Evolutionary conservation across 2,888 invertebrate genomes (phyloP).

Genomic region (Sussaba pulchella): DNA sequence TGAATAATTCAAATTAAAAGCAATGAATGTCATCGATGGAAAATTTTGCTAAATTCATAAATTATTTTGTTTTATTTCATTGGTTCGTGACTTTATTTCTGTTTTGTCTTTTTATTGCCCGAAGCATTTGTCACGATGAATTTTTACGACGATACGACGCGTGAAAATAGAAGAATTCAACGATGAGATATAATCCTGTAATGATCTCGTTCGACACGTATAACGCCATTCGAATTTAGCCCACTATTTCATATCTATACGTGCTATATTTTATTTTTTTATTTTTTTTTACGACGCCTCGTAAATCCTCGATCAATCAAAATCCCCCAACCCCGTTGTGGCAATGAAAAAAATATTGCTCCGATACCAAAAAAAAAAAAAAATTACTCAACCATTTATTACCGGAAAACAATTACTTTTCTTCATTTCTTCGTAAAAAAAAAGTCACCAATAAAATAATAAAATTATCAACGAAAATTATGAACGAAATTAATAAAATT

Average conservation of each 20-base stretch:
- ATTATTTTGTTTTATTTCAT: too few relatives aligned
- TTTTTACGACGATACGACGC: background rate
- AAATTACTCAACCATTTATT: background rate
- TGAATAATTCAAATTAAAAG: too few relatives aligned
- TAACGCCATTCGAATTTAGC: slow-evolving; percentile 59
- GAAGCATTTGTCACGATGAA: background rate
- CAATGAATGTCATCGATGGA: too few relatives aligned
- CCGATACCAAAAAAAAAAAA: background rate
- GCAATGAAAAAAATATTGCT: slow-evolving; percentile 14
- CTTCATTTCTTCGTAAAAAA: too few relatives aligned
- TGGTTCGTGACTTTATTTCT: too few relatives aligned
- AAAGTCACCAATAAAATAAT: too few relatives aligned
- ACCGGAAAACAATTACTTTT: too few relatives aligned
- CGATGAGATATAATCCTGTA: slow-evolving; percentile 78
- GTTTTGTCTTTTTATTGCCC: background rate
- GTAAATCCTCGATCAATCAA: slow-evolving; percentile 75
- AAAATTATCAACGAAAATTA: too few relatives aligned
- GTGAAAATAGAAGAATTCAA: slow-evolving; percentile 21
- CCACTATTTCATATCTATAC: slow-evolving; percentile 29
- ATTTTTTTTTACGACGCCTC: slow-evolving; percentile 64
- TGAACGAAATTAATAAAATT: too few relatives aligned
- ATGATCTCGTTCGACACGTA: slow-evolving; percentile 79
- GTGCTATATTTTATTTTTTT: too few relatives aligned
- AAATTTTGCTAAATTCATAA: too few relatives aligned
- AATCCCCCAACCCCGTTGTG: slow-evolving; percentile 11